Evolutionary conservation across 2,888 invertebrate species (phyloP), one percentile per base, ranked within the genome.

Genomic region (Calliphora vomitoria): DNA sequence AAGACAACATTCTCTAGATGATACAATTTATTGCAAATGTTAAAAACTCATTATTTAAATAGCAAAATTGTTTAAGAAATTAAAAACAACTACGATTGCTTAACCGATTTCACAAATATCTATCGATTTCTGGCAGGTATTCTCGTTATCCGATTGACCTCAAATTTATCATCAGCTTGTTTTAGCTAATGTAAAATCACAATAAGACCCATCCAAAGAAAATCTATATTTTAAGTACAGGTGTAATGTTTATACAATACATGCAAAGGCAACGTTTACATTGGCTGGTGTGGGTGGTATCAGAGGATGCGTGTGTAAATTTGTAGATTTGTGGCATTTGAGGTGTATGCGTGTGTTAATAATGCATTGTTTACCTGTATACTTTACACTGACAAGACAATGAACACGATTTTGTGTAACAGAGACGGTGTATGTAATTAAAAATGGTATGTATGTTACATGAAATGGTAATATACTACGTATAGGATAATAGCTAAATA

Each of bases 231-330:
- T 25, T 25, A 25, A 25, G 25, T 1, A 2, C 25, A 25, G 25
- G 2, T 25, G 25, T 25, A 25, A 25, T 25, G 25, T 25, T 25
- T 25, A 25, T 25, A 25, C 25, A 58, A 25, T 25, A 25, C 25
- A 58, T 25, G 20, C 5, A 53, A 53, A 53, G 18, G 18, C 44
- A 44, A 11, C 44, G 8, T 44, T 10, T 44, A 44, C 11, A 44
- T 44, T 11, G 8, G 53, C 55, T 8, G 35, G 38, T 58, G 55
- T 72, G 58, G 20, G 72, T 15, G 41, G 13, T 60, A 44, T 74
- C 47, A 44, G 1, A 47, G 60, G n/a, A 31, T 25, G n/a, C 44
- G 11, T 44, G 4, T 74, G 25, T 11, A 55, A 71, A 15, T 72
- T 55, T 72, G 20, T 25, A 4, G 8, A 41, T 38, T 72, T 55